A percentile compares a stretch with the other conserved stretches of the same genome.
Conservation (phyloP, 2,888 invertebrate genomes). For the Pinctada fucata region DNA sequence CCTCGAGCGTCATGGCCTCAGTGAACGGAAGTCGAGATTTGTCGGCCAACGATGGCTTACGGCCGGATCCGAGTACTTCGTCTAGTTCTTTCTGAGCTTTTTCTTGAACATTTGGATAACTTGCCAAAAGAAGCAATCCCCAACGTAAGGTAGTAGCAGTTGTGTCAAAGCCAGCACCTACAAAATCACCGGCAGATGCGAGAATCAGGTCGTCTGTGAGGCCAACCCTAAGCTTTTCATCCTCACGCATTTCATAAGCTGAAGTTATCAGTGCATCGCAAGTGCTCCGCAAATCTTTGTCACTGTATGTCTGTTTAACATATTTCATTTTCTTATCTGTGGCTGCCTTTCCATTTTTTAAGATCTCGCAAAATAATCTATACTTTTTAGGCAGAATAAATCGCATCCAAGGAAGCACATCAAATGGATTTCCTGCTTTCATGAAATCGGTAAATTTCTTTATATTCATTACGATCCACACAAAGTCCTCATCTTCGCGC, state of each 20-base stretch:
- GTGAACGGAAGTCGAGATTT: constrained; percentile 17
- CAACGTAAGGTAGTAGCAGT: constrained; percentile 20
- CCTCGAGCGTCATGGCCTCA: constrained; percentile 14
- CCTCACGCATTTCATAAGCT: too few relatives aligned
- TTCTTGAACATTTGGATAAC: constrained; percentile 5
- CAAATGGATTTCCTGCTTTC: constrained; percentile 45
- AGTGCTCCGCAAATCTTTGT: constrained; percentile 40
- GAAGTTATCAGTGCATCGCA: constrained; percentile 34
- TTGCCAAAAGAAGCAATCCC: constrained; percentile 11
- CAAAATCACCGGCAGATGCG: constrained; percentile 6
- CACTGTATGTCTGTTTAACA: constrained; percentile 40
- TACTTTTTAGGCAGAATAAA: constrained; percentile 34
- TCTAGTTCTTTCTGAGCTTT: constrained; percentile 11
- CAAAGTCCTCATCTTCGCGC: constrained; percentile 5
- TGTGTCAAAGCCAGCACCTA: constrained; percentile 31
- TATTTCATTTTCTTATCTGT: constrained; percentile 27
- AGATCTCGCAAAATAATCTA: constrained; percentile 22
- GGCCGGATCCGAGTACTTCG: constrained; percentile 21
- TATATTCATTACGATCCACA: constrained; percentile 4
- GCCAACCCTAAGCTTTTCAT: background rate
- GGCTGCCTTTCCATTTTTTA: constrained; percentile 19
- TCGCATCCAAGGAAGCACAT: constrained; percentile 47
- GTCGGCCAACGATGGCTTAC: constrained; percentile 3
- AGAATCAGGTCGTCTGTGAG: constrained; percentile 14
- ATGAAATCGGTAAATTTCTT: constrained; percentile 11